Evolutionary conservation across 2,888 invertebrate genomes (phyloP).

Genomic region (Selenia dentaria): DNA sequence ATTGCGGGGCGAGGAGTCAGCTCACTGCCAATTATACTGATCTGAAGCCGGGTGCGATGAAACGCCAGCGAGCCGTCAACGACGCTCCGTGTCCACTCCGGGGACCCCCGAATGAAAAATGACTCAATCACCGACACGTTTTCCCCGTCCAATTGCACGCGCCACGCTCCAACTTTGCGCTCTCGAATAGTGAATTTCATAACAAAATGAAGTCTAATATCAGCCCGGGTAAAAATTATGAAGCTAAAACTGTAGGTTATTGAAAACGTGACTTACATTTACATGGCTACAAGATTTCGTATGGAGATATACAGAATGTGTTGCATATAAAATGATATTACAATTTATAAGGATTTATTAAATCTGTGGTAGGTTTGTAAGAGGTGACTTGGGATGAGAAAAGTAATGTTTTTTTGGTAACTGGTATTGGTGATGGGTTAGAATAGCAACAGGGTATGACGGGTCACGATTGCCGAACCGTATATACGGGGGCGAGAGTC

Average conservation of each 20-base stretch:
- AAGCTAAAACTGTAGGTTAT: slow-evolving; percentile 84
- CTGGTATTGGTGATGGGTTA: slow-evolving; percentile 33
- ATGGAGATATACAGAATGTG: slow-evolving; percentile 49
- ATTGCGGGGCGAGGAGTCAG: slow-evolving; percentile 41
- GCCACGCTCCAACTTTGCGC: slow-evolving; percentile 28
- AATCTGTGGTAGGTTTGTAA: slow-evolving; percentile 31
- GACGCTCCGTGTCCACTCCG: slow-evolving; percentile 17
- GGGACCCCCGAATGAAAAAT: slow-evolving; percentile 32
- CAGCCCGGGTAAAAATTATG: slow-evolving; percentile 81
- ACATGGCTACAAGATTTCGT: slow-evolving; percentile 72
- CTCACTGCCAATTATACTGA: slow-evolving; percentile 54
- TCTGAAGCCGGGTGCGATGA: slow-evolving; percentile 12
- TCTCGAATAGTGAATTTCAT: slow-evolving; percentile 61
- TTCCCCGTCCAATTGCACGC: slow-evolving; percentile 23
- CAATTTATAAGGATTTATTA: slow-evolving; percentile 38
- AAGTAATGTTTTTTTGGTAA: slow-evolving; percentile 27
- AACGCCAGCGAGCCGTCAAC: slow-evolving; percentile 20
- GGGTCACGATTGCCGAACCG: slow-evolving; percentile 36
- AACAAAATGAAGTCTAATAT: slow-evolving; percentile 81
- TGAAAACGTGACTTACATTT: slow-evolving; percentile 84
- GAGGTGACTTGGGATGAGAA: slow-evolving; percentile 26
- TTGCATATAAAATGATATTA: slow-evolving; percentile 40
- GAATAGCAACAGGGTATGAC: slow-evolving; percentile 32
- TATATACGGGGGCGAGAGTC: slow-evolving; percentile 9
- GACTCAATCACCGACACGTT: slow-evolving; percentile 34